Percentiles rank a stretch among this genome's conserved stretches.
phyloP scores from a whole-genome alignment of 2,797 vertebrate species.

The Monodelphis domestica region DNA sequence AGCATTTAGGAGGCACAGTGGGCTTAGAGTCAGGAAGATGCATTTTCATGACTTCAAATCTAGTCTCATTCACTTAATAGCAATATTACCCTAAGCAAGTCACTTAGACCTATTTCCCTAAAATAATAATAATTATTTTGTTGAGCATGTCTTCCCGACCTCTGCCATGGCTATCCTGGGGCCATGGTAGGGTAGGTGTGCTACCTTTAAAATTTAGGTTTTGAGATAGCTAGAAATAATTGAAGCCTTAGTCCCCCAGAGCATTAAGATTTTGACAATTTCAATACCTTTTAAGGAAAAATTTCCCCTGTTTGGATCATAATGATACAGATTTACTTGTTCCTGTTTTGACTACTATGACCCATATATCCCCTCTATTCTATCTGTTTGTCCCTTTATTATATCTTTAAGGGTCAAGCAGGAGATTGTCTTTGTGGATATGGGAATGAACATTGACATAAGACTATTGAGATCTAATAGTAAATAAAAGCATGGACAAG shows the following conservation, averaged over 20 bases:
- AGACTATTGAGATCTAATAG: neutral
- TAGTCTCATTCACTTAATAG: too few relatives aligned
- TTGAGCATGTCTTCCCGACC: neutral
- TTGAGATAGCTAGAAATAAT: neutral
- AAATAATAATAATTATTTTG: too few relatives aligned
- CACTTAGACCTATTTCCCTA: too few relatives aligned
- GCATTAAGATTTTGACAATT: neutral
- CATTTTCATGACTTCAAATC: too few relatives aligned
- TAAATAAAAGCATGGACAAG: neutral
- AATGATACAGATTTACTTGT: neutral
- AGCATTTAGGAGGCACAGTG: too few relatives aligned
- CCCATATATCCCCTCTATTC: neutral
- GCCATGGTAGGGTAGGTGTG: too few relatives aligned
- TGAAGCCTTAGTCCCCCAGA: neutral
- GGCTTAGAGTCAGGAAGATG: too few relatives aligned
- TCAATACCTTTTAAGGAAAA: neutral
- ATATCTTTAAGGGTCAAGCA: neutral
- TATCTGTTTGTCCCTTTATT: neutral
- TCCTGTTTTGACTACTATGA: neutral
- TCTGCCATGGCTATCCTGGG: neutral
- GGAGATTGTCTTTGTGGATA: neutral
- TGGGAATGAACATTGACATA: neutral
- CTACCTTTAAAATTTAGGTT: neutral
- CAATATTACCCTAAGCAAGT: too few relatives aligned
- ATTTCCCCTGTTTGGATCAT: neutral